Percentiles rank a stretch among this genome's conserved stretches.
Conservation (phyloP, 2,113 vertebrate genomes). For the Ginglymostoma cirratum region DNA sequence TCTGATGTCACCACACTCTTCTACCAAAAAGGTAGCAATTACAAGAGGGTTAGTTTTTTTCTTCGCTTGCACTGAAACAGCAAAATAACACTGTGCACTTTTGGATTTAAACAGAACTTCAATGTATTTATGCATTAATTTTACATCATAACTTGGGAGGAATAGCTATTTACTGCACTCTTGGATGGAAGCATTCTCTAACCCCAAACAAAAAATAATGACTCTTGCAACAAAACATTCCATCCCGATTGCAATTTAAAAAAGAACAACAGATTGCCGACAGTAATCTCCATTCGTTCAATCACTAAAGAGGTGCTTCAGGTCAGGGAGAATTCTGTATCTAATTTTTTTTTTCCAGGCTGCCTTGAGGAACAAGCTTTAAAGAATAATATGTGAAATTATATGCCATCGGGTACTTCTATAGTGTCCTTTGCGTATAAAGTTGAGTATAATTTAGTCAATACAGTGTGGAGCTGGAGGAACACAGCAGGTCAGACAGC, state of each 20-base stretch:
- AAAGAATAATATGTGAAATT: not conserved
- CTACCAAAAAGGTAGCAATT: not conserved
- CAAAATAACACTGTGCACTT: not conserved
- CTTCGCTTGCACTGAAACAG: not conserved
- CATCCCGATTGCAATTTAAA: not conserved
- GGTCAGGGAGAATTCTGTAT: not conserved
- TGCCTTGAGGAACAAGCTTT: not conserved
- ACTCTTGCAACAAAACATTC: not conserved
- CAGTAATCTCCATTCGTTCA: not conserved
- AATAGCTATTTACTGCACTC: not conserved
- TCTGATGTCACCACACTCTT: not conserved
- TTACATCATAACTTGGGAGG: not conserved
- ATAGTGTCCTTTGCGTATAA: not conserved
- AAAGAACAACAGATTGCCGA: not conserved
- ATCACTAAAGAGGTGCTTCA: not conserved
- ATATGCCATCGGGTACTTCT: not conserved
- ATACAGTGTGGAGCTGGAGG: no score
- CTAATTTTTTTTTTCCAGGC: not conserved
- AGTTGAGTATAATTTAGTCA: not conserved
- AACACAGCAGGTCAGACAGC: no score
- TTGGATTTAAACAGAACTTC: not conserved
- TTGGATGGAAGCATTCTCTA: not conserved
- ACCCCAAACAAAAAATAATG: not conserved
- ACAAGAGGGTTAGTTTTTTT: not conserved
- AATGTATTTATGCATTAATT: not conserved